These are phyloP conservation scores for Tinea semifulvella DNA, from an alignment of 2,888 invertebrate species.

Conservation along the genomic window DNA sequence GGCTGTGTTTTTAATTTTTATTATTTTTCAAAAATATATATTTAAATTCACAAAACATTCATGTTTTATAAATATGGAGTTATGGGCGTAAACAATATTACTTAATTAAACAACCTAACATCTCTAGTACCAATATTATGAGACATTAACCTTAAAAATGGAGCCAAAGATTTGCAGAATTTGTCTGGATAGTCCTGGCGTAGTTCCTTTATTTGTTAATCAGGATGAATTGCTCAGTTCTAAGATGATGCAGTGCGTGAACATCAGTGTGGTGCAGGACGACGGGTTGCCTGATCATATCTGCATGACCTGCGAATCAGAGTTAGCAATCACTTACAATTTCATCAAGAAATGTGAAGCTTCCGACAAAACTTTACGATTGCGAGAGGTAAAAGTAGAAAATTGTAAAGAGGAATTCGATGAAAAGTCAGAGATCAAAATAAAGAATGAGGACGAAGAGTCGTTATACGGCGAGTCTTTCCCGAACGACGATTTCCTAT, in stretches of 20 bases:
- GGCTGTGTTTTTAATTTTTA: too few species aligned
- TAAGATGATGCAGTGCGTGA: slow-evolving; percentile 44
- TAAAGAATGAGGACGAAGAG: slow-evolving; percentile 20
- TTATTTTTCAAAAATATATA: too few species aligned
- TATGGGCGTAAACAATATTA: too few species aligned
- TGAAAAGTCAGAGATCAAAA: slow-evolving; percentile 20
- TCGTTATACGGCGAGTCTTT: background rate
- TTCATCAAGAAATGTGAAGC: slow-evolving; percentile 46
- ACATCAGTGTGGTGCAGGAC: slow-evolving; percentile 32
- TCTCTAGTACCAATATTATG: too few species aligned
- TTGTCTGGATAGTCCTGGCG: slow-evolving; percentile 41
- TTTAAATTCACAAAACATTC: too few species aligned
- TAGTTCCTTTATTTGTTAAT: slow-evolving; percentile 37
- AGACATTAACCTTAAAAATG: slow-evolving; percentile 23
- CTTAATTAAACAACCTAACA: too few species aligned
- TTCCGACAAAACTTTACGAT: slow-evolving; percentile 40
- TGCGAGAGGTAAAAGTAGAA: slow-evolving; percentile 20
- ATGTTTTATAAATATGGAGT: too few species aligned
- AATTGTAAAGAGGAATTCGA: slow-evolving; percentile 10
- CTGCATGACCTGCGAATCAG: slow-evolving; percentile 38
- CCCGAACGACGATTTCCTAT: slow-evolving; percentile 20
- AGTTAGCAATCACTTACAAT: slow-evolving; percentile 36
- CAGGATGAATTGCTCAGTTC: slow-evolving; percentile 36
- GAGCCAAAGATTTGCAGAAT: slow-evolving; percentile 38
- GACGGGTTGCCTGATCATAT: slow-evolving; percentile 46